A percentile compares a stretch with the other conserved stretches of the same genome.
Conservation (phyloP, 2,888 invertebrate genomes). For the Limenitis camilla region DNA sequence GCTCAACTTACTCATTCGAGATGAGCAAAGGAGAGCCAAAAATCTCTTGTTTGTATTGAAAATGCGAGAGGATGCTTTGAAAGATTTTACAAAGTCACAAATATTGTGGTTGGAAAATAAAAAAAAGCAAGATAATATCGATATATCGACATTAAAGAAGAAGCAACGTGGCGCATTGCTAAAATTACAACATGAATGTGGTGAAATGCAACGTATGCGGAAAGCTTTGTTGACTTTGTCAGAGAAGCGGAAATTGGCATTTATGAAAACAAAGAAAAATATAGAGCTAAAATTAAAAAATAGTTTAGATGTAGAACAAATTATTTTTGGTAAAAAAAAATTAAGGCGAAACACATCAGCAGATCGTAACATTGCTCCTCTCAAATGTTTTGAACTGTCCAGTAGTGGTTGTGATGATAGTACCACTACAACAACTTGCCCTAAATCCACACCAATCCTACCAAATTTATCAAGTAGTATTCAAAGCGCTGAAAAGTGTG, state of each 20-base stretch:
- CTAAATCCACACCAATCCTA: constrained; percentile 22
- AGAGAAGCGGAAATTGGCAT: constrained; percentile 58
- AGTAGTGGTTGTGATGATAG: constrained; percentile 63
- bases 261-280: constrained; percentile 63
- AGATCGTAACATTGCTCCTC: constrained; percentile 48
- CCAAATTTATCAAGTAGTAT: constrained; percentile 18
- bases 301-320: constrained; percentile 54
- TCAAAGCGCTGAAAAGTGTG: constrained; percentile 50
- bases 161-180: constrained; percentile 78
- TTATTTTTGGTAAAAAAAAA: constrained; percentile 55
- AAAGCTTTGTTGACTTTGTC: constrained; percentile 59
- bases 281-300: constrained; percentile 57
- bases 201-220: constrained; percentile 77
- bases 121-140: constrained; percentile 62
- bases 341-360: constrained; percentile 39
- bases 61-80: constrained; percentile 66
- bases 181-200: constrained; percentile 79
- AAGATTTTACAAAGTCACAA: constrained; percentile 67
- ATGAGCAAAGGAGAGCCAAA: constrained; percentile 68
- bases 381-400: constrained; percentile 65
- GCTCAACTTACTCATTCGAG: constrained; percentile 69
- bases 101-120: constrained; percentile 66
- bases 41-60: constrained; percentile 63
- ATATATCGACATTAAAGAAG: constrained; percentile 75
- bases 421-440: constrained; percentile 28